These are phyloP conservation scores for Myopa testacea DNA, from an alignment of 2,888 invertebrate species.

Conservation along the genomic window DNA sequence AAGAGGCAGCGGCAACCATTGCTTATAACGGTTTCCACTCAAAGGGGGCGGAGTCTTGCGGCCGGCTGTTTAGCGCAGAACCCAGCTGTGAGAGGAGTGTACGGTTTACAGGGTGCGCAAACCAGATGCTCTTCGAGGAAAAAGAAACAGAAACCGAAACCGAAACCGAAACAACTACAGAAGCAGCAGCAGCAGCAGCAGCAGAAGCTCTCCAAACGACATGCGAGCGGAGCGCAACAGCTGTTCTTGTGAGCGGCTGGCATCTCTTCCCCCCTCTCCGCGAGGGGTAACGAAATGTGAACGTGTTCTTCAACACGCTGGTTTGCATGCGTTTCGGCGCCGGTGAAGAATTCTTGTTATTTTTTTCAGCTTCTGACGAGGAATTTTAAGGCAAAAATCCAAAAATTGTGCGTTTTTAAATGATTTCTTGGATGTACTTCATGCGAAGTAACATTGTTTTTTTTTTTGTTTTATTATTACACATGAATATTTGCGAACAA, in stretches of 20 bases:
- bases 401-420: too few species aligned
- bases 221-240: conserved; percentile 43
- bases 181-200: conserved; percentile 1
- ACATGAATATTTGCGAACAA: too few species aligned
- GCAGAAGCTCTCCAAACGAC: not conserved
- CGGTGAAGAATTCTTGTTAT: too few species aligned
- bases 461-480: too few species aligned
- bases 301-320: not conserved
- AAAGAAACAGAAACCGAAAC: conserved; percentile 43
- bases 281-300: not conserved
- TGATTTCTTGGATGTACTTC: too few species aligned
- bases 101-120: conserved; percentile 34
- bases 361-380: too few species aligned
- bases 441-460: too few species aligned
- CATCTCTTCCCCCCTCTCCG: not conserved
- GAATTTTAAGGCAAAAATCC: too few species aligned
- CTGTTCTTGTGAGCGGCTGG: conserved; percentile 15
- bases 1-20: conserved; percentile 35
- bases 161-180: conserved; percentile 41
- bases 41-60: conserved; percentile 42
- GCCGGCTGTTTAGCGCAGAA: not conserved
- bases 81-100: not conserved
- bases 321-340: too few species aligned
- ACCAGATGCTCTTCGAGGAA: conserved; percentile 47
- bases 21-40: conserved; percentile 35